Evolutionary conservation across 1,140 invertebrate genomes (phyloP).

Genomic region (Sycophila sp.): DNA sequence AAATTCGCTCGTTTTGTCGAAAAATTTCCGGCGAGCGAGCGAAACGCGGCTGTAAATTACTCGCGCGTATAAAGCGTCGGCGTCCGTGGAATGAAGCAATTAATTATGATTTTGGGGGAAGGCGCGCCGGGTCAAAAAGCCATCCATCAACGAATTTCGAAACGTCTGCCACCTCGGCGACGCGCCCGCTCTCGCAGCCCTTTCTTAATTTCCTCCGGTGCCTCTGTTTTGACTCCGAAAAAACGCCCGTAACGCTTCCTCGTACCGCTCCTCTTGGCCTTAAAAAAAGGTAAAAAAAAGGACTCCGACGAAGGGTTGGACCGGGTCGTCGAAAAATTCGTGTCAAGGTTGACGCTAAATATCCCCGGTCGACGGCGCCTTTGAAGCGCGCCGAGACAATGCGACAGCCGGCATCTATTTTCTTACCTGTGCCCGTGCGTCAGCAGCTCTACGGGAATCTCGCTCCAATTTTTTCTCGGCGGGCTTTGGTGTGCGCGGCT

Average conservation of each 20-base stretch:
- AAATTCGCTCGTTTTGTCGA: too few relatives aligned
- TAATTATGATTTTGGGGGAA: too few relatives aligned
- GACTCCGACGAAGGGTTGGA: neutral
- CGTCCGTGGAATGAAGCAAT: too few relatives aligned
- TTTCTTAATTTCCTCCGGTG: conserved; percentile 5
- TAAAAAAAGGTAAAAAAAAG: neutral
- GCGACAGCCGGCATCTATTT: conserved; percentile 9
- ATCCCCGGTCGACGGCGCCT: too few relatives aligned
- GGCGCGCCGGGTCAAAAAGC: too few relatives aligned
- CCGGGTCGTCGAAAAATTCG: neutral
- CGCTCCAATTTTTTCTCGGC: neutral
- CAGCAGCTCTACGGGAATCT: neutral
- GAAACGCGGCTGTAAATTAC: too few relatives aligned
- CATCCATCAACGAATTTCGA: neutral
- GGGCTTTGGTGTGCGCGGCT: neutral
- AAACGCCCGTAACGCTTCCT: neutral
- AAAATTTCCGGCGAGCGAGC: too few relatives aligned
- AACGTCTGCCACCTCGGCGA: neutral
- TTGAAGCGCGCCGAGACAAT: neutral
- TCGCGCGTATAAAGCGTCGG: too few relatives aligned
- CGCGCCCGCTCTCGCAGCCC: neutral
- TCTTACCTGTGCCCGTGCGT: neutral
- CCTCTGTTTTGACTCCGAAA: conserved; percentile 9
- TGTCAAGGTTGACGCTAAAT: neutral
- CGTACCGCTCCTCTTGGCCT: too few relatives aligned